Evolutionary conservation across 2,797 vertebrate genomes (phyloP).

Genomic region (Rhabdophis nuchalis): DNA sequence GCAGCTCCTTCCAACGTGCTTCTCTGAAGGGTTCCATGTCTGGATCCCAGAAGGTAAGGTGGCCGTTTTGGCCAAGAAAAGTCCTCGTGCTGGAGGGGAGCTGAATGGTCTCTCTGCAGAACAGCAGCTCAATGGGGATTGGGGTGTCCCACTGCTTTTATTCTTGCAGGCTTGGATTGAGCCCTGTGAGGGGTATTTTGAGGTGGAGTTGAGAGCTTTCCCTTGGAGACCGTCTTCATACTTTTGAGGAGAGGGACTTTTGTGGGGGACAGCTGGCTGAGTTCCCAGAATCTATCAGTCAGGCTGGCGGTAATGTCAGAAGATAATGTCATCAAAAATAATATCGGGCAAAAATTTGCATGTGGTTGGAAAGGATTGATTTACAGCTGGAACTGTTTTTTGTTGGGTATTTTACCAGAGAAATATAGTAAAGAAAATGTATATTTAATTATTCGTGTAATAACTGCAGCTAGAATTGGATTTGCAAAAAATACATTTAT

Average conservation of each 20-base stretch:
- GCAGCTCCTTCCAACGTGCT: conserved; percentile 80
- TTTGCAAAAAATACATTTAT: no score
- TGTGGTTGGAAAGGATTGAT: no score
- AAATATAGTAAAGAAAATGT: no score
- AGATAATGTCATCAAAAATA: background rate
- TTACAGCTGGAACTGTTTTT: no score
- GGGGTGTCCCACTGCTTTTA: background rate
- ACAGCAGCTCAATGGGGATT: no score
- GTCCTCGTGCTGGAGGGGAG: no score
- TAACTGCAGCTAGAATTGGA: no score
- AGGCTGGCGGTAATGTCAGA: background rate
- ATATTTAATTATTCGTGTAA: no score
- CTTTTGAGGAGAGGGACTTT: background rate
- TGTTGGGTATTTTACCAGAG: no score
- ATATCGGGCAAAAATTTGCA: no score
- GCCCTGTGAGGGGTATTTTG: no score
- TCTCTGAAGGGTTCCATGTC: conserved; percentile 89
- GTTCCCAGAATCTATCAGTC: background rate
- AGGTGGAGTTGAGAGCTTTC: background rate
- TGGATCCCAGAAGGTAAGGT: conserved; percentile 93
- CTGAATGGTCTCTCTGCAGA: background rate
- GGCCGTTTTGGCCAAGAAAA: background rate
- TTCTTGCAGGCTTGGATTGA: background rate
- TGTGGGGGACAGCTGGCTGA: background rate
- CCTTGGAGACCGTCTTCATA: background rate